Base-by-base conservation (phyloP, 2,113 vertebrate species). In the Coryphaenoides rupestris region DNA sequence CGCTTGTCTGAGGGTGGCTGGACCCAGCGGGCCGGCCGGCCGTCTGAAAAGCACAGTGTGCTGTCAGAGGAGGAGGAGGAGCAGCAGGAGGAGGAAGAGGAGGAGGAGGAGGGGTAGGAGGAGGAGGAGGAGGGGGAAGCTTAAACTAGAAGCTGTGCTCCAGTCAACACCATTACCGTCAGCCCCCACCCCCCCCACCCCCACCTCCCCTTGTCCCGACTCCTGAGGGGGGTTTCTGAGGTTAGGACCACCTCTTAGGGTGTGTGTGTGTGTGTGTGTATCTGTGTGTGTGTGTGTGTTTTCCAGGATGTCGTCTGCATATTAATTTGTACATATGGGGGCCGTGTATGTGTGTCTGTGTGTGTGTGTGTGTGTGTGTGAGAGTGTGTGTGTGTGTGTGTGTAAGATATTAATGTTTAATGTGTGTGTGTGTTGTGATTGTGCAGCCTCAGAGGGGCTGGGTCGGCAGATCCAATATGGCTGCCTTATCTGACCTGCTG, bases 1-100 rank as follows among this genome's bases (percentile, higher is more conserved):
- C 19, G 26, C 13, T 66, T 21, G 50, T 0, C 16, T 57, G 67
- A 60, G 45, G 75, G 72, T 68, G 63, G 52, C 19, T 55, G 14
- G 12, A 23, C 62, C 75, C 76, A 58, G 55, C 55, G 75, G 66
- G 77, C 78, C 77, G 77, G 77, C 80, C 81, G 69, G 74, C 81
- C 76, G 74, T 81, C 84, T 79, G 81, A 88, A 87, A 84, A 72
- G 78, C 75, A 76, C 68, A 77, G 69, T 83, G 83, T 84, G 69
- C 78, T 7, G 33, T 40, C 13, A 12, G 33, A 33, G 10, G 28
- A 40, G 33, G 33, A 40, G 33, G 33, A 40, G 33, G 33, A 40
- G 33, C 9, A 40, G 33, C 9, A 40, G 13, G 33, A 40, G 33
- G 33, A 40, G 10, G 33, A 40, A 12, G 33, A 12, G 77, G 70